phyloP scores from a whole-genome alignment of 2,113 vertebrate genomes.

The Alligator sinensis region DNA sequence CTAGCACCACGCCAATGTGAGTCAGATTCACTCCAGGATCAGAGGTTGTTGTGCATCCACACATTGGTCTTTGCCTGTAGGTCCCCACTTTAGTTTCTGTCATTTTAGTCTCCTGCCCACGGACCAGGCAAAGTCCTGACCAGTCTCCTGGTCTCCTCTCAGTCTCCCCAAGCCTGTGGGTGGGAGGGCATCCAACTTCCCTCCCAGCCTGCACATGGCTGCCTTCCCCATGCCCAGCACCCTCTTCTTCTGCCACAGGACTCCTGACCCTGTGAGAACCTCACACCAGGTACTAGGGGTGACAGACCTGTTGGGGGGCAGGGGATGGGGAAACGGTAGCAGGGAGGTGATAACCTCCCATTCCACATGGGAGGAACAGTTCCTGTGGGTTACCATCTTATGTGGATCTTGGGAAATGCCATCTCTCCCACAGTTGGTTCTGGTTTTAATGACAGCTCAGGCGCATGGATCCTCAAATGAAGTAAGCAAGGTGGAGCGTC shows the following conservation, averaged over 20 bases:
- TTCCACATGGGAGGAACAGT: neutral
- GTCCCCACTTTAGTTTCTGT: too few species aligned
- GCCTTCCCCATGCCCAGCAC: neutral
- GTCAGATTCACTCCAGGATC: neutral
- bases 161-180: neutral
- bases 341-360: neutral
- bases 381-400: neutral
- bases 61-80: neutral
- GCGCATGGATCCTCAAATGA: neutral
- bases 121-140: too few species aligned
- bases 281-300: neutral
- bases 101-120: too few species aligned
- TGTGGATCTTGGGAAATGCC: neutral
- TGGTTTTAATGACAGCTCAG: neutral
- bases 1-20: neutral
- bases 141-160: neutral
- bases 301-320: neutral
- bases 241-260: neutral
- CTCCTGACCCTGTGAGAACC: neutral
- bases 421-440: neutral
- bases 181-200: neutral
- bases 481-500: neutral
- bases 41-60: neutral
- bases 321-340: neutral
- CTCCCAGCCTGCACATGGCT: neutral